phyloP scores from a whole-genome alignment of 2,113 vertebrate species.

The Esox niger region DNA sequence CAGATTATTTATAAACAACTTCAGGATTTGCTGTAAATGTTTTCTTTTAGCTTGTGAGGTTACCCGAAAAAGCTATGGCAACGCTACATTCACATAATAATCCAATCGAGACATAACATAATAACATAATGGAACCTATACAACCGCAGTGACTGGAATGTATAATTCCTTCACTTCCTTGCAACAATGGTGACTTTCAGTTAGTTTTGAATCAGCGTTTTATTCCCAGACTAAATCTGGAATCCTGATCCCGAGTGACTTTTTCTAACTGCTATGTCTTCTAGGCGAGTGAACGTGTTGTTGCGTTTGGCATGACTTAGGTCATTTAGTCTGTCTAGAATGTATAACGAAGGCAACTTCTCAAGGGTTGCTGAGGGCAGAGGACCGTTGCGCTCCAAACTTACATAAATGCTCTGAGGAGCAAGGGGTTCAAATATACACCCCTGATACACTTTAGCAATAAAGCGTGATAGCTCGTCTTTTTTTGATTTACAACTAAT shows the following conservation, averaged over 20 bases:
- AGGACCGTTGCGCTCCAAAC: constrained; percentile 5
- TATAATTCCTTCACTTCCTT: constrained; percentile 20
- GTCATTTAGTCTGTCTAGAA: constrained; percentile 49
- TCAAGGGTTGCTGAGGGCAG: constrained; percentile 2
- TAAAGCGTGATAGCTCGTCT: no score
- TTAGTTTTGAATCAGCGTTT: constrained; percentile 47
- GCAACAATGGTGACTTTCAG: constrained; percentile 57
- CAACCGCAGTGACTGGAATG: constrained; percentile 46
- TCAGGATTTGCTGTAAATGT: constrained; percentile 49
- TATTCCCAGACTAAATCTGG: constrained; percentile 27
- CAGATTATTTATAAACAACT: constrained; percentile 60
- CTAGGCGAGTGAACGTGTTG: constrained; percentile 35
- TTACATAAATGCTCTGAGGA: no score
- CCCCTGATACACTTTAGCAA: no score
- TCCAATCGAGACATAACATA: constrained; percentile 44
- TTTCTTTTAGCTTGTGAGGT: constrained; percentile 34
- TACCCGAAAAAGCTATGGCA: constrained; percentile 38
- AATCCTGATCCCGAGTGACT: constrained; percentile 32
- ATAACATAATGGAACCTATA: constrained; percentile 28
- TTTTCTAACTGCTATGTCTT: constrained; percentile 17
- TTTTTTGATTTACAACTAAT: no score
- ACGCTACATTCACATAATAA: constrained; percentile 42
- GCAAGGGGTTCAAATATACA: no score
- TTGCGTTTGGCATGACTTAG: constrained; percentile 46
- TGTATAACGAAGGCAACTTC: neutral